Percentiles rank a stretch among this genome's conserved stretches.
These are phyloP conservation scores for Ceratotherium simum DNA, from an alignment of 2,113 vertebrate species.

Conservation along the genomic window DNA sequence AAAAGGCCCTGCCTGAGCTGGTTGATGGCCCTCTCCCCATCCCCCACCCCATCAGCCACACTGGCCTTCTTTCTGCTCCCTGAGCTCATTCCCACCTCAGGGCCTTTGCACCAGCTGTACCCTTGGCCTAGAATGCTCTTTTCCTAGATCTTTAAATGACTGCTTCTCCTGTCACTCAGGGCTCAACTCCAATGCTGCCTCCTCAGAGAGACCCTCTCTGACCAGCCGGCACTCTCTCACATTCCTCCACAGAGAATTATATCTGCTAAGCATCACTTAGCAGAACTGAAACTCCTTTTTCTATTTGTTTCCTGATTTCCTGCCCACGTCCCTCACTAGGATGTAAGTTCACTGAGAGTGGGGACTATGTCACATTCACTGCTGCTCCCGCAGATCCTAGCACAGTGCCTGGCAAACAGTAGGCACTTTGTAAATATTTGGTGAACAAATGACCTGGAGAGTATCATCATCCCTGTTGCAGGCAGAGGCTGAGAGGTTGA, in stretches of 20 bases:
- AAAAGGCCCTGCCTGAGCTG: slow-evolving; percentile 57
- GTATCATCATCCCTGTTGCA: background rate
- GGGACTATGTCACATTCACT: background rate
- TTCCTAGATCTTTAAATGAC: slow-evolving; percentile 22
- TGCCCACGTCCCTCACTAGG: background rate
- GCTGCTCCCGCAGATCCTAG: background rate
- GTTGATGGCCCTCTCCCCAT: background rate
- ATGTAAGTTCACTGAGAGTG: background rate
- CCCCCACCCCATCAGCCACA: slow-evolving; percentile 28
- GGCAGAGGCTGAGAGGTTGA: background rate
- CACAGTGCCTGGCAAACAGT: background rate
- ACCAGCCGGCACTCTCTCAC: background rate
- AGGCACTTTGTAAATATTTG: background rate
- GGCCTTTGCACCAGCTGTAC: slow-evolving; percentile 77
- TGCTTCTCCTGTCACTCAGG: background rate
- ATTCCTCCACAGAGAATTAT: background rate
- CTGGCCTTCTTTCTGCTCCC: slow-evolving; percentile 71
- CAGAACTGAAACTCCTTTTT: background rate
- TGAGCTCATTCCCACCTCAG: slow-evolving; percentile 76
- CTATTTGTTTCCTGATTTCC: background rate
- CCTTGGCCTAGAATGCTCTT: slow-evolving; percentile 73
- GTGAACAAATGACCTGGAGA: background rate
- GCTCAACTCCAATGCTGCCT: background rate
- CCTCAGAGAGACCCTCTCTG: background rate
- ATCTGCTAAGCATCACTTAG: background rate